Evolutionary conservation across 2,113 vertebrate species (phyloP).

Genomic region (Lophura nycthemera): DNA sequence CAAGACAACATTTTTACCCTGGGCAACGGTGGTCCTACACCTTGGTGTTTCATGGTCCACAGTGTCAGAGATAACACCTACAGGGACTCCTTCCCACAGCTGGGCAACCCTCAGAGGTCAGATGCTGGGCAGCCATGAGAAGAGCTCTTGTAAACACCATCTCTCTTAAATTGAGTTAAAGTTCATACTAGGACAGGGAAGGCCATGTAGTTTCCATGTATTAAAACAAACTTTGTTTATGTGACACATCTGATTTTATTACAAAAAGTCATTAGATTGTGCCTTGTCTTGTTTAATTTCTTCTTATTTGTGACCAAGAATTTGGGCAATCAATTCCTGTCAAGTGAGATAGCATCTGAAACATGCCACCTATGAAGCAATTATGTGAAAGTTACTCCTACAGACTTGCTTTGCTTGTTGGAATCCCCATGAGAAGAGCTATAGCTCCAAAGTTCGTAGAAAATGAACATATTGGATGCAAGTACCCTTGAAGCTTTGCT

Average conservation of each 20-base stretch:
- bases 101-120: background rate
- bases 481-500: background rate
- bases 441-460: background rate
- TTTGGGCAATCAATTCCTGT: background rate
- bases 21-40: accelerated
- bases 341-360: background rate
- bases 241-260: background rate
- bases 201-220: background rate
- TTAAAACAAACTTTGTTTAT: background rate
- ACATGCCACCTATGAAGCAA: background rate
- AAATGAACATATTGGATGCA: too few relatives aligned
- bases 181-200: background rate
- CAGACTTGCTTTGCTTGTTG: background rate
- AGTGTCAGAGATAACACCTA: background rate
- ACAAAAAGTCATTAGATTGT: background rate
- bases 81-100: background rate
- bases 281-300: background rate
- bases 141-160: accelerated
- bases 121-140: background rate
- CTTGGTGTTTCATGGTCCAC: background rate
- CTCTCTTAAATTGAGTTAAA: background rate
- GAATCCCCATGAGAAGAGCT: background rate
- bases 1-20: background rate
- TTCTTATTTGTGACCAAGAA: background rate
- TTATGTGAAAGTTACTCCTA: background rate